Base-by-base conservation (phyloP, 2,113 vertebrate genomes). In the Dinomys branickii region DNA sequence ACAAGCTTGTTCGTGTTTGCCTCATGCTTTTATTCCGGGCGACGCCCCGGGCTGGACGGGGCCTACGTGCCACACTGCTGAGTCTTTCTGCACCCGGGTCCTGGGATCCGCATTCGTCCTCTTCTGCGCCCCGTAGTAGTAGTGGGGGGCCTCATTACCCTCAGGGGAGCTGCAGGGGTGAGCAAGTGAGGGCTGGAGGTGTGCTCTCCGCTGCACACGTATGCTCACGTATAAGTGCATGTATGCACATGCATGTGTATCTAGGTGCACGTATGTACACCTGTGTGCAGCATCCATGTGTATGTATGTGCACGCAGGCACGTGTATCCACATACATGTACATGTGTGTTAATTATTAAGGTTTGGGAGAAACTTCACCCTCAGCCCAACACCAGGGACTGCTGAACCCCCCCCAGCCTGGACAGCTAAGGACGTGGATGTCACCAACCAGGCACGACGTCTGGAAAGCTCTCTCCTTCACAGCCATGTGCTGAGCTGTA, bases 1-100 rank as follows among this genome's bases (percentile, higher is more conserved):
- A 96, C 78, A 89, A 91, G 95, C 91, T 94, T 2, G 14, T 61
- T 88, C 69, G 1, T 88, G 89, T 87, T 92, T 96, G 96, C 87
- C 87, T 94, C 56, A 54, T 50, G 92, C 30, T 96, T 95, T 69
- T 80, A 73, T 71, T 97, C 91, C 1, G 56, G 96, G 92, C 88
- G 73, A 95, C 85, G 80, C 96, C 94, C 96, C 65, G 73, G 52
- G 67, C 96, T 95, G 96, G 90, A 96, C 1, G 0, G 28, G 78
- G 95, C 88, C 94, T 92, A 94, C 86, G 5, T 96, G 97, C 95
- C 95, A 92, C 85, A 88, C 88, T 85, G 85, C 95, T 95, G 94
- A 91, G 85, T 14, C 59, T 6, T 59, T 73, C 26, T 7, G 26
- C 8, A 2, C 69, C 95, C 26, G 1, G 50, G 82, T 8, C 63